A percentile compares a stretch with the other conserved stretches of the same genome.
Conservation (phyloP, 1,140 invertebrate species). For the Temnothorax curvispinosus region DNA sequence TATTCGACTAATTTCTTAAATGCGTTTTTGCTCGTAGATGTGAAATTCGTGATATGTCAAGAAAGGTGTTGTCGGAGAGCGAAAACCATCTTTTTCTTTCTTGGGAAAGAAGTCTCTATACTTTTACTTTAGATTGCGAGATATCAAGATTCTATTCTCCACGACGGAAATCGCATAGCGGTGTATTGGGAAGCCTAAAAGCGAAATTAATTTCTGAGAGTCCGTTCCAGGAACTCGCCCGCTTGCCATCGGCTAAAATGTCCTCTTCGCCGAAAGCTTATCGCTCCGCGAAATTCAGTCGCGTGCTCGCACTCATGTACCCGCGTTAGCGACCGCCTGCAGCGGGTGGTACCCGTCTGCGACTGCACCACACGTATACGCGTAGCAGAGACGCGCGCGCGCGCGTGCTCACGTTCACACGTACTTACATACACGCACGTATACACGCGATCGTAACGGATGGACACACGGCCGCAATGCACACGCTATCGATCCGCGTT, state of each 20-base stretch:
- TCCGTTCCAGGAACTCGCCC: slow-evolving; percentile 19
- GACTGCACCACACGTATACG: slow-evolving; percentile 28
- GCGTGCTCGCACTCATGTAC: slow-evolving; percentile 60
- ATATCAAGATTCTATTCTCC: background rate
- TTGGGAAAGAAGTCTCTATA: background rate
- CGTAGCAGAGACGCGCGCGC: background rate
- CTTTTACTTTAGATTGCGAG: background rate
- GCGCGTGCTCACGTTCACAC: background rate
- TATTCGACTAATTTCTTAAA: background rate
- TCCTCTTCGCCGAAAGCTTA: slow-evolving; percentile 71
- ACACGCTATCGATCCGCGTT: slow-evolving; percentile 74
- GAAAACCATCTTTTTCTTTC: background rate
- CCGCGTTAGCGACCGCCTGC: slow-evolving; percentile 6
- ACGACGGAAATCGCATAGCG: background rate
- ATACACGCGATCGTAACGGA: slow-evolving; percentile 23
- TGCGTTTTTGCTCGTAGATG: background rate
- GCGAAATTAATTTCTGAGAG: slow-evolving; percentile 36
- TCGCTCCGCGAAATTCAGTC: slow-evolving; percentile 75
- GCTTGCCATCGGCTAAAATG: background rate
- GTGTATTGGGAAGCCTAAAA: background rate
- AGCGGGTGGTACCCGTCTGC: slow-evolving; percentile 7
- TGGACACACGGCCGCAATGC: slow-evolving; percentile 66
- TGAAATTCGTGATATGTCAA: background rate
- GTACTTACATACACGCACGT: background rate
- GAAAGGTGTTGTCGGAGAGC: background rate